A percentile compares a stretch with the other conserved stretches of the same genome.
phyloP scores from a whole-genome alignment of 2,797 vertebrate genomes.

The Myotis myotis region DNA sequence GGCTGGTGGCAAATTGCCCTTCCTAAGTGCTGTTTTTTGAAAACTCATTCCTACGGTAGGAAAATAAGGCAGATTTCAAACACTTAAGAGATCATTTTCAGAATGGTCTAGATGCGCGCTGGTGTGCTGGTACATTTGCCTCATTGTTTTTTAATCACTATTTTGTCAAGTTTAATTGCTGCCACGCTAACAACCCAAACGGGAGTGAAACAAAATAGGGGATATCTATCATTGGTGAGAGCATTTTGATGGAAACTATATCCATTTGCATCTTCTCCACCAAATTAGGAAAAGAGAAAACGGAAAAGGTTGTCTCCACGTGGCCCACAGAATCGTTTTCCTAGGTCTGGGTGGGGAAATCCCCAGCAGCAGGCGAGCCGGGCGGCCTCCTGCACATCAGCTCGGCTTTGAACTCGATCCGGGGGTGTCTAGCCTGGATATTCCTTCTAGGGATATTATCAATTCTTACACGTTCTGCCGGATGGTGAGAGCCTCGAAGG shows the following conservation, averaged over 20 bases:
- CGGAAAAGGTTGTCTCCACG: constrained; percentile 57
- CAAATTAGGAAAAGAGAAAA: constrained; percentile 66
- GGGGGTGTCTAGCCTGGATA: constrained; percentile 22
- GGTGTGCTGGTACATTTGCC: constrained; percentile 68
- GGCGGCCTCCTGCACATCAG: not conserved
- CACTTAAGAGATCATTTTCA: constrained; percentile 75
- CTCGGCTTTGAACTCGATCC: not conserved
- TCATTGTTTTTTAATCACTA: constrained; percentile 77
- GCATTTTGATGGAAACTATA: constrained; percentile 75
- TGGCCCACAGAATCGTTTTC: constrained; percentile 12
- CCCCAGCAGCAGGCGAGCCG: not conserved
- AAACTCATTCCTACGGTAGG: constrained; percentile 75
- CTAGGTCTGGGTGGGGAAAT: constrained; percentile 37
- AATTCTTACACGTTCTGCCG: not conserved
- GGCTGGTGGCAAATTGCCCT: constrained; percentile 67
- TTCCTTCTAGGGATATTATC: not conserved
- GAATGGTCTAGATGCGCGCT: constrained; percentile 73
- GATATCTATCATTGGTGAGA: constrained; percentile 59
- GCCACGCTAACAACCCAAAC: constrained; percentile 67
- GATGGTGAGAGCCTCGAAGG: not conserved
- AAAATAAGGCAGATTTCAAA: constrained; percentile 77
- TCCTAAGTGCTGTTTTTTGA: constrained; percentile 75
- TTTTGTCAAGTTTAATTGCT: constrained; percentile 73
- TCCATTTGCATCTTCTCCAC: constrained; percentile 73
- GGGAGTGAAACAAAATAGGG: constrained; percentile 66